Evolutionary conservation across 1,140 invertebrate genomes (phyloP).

Genomic region (Lutraria rhynchaena): DNA sequence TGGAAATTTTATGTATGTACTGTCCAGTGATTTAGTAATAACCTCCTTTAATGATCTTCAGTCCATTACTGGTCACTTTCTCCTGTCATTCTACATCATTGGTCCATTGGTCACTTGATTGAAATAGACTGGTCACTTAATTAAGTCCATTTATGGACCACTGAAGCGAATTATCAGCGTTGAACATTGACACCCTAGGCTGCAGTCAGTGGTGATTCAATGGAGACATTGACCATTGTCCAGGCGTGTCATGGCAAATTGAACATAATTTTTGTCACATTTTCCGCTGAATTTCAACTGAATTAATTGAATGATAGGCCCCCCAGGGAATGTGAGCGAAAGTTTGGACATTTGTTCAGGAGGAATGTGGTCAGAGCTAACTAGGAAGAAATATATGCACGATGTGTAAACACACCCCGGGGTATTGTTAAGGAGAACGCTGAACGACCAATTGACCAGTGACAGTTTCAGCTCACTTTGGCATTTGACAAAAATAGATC

Average conservation of each 20-base stretch:
- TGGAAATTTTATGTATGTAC: too few relatives aligned
- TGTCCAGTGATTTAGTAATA: too few relatives aligned
- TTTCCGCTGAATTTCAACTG: slow-evolving; percentile 51
- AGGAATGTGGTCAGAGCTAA: neutral
- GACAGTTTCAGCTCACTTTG: slow-evolving; percentile 9
- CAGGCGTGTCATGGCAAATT: slow-evolving; percentile 48
- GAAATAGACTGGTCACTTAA: slow-evolving; percentile 57
- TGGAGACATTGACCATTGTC: slow-evolving; percentile 42
- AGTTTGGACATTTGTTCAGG: neutral
- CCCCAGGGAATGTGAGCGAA: slow-evolving; percentile 30
- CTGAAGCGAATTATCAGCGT: slow-evolving; percentile 44
- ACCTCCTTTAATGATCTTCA: neutral
- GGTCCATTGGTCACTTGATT: slow-evolving; percentile 49
- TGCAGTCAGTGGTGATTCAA: slow-evolving; percentile 19
- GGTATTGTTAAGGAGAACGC: neutral
- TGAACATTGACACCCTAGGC: slow-evolving; percentile 42
- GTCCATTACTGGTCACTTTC: slow-evolving; percentile 55
- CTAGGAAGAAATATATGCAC: slow-evolving; percentile 13
- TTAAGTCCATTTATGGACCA: slow-evolving; percentile 57
- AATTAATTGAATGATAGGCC: slow-evolving; percentile 56
- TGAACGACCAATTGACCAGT: neutral
- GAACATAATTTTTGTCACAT: slow-evolving; percentile 56
- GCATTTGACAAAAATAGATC: slow-evolving; percentile 30
- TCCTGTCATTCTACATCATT: slow-evolving; percentile 16
- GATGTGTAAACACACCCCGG: slow-evolving; percentile 27